Evolutionary conservation across 1,140 invertebrate species (phyloP), one percentile per base, ranked within the genome.

Genomic region (Eufriesea mexicana): DNA sequence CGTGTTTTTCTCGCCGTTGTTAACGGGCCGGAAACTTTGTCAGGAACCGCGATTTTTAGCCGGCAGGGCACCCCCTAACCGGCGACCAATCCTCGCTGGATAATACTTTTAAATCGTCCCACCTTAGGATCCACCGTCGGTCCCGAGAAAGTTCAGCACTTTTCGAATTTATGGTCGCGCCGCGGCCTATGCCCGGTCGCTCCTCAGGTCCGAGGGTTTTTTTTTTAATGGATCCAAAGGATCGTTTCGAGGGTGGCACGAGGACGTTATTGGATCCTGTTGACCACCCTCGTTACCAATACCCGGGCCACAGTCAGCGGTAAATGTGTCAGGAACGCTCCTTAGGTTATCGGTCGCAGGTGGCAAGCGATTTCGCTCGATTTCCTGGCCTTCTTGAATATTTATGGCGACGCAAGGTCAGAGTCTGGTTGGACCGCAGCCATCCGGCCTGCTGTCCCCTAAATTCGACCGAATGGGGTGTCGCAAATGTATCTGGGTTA

Each of bases 1-100:
- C 14, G 20, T 79, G 51, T 79, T 71, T 73, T 71, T 45, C 55
- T 61, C 25, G 20, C 28, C 71, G 79, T 23, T 25, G 73, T 51
- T 78, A 83, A 86, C 62, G 80, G 75, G 45, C 66, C 47, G 74
- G 80, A 68, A 70, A 62, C 54, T 83, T 76, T 51, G 72, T 61
- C 59, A 28, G 45, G 49, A 68, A 78, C 73, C n/a, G 54, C 57
- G 28, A 64, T 68, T 59, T 77, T 68, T 62, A 47, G 28, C 12
- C 57, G 1, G 28, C 49, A 35, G 54, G 61, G 28, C 14, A 62
- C 16, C 25, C 61, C 14, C 16, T 18, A 62, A 62, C 61, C 25
- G 9, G 2, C 16, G 16, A 62, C 18, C 20, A 49, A 77, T 55
- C 35, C 75, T 45, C 62, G 49, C 20, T 45, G 64, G 49, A 68